A percentile compares a stretch with the other conserved stretches of the same genome.
Conservation (phyloP, 2,797 vertebrate species). For the Dromococcyx pavoninus region DNA sequence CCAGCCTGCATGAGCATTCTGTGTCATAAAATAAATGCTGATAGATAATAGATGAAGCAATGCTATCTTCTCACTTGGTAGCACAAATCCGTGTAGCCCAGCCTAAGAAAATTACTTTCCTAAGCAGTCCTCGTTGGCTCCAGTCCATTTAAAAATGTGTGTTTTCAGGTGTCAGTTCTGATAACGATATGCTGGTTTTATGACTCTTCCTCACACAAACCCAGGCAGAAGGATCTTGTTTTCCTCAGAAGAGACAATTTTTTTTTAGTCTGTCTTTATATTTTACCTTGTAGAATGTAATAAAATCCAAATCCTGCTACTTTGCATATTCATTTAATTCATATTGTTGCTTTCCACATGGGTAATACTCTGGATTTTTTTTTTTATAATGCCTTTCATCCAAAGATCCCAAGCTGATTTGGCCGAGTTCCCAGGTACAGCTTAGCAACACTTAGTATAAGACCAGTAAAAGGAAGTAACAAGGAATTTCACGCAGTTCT, state of each 20-base stretch:
- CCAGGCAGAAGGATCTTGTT: neutral
- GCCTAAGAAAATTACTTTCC: neutral
- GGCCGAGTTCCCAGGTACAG: slow-evolving; percentile 45
- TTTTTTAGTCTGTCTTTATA: neutral
- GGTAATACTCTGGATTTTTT: neutral
- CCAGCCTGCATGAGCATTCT: neutral
- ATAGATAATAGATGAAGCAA: neutral
- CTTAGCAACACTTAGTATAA: slow-evolving; percentile 47
- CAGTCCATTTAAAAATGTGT: neutral
- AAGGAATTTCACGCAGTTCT: neutral
- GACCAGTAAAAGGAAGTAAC: slow-evolving; percentile 39
- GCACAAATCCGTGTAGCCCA: neutral
- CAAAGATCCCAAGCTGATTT: slow-evolving; percentile 55
- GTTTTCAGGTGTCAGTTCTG: neutral
- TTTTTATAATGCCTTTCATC: slow-evolving; percentile 4
- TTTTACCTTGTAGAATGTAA: neutral
- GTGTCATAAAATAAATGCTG: neutral
- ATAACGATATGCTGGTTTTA: neutral
- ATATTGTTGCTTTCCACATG: slow-evolving; percentile 16
- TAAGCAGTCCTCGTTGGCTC: neutral
- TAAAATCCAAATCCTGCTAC: neutral
- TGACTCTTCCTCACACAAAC: neutral
- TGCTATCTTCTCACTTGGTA: neutral
- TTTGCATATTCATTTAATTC: neutral
- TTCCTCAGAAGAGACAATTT: neutral